Evolutionary conservation across 1,140 invertebrate species (phyloP).

Genomic region (Drosophila sechellia): DNA sequence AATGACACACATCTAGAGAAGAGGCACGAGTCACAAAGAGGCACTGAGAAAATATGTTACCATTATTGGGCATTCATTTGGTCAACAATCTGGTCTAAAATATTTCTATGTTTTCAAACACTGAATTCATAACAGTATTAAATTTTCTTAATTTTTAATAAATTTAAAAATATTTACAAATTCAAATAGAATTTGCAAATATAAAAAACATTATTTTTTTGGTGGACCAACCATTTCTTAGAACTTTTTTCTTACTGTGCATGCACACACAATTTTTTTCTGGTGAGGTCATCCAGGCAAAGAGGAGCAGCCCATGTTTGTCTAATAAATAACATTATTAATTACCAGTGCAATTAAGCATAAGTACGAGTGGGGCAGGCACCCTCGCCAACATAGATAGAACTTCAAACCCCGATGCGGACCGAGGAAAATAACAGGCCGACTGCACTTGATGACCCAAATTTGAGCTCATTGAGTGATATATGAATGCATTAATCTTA

Average conservation of each 20-base stretch:
- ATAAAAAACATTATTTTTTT: too few relatives aligned
- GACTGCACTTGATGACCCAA: constrained; percentile 77
- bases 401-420: constrained; percentile 6
- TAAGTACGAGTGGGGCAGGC: constrained; percentile 62
- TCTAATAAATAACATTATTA: constrained; percentile 84
- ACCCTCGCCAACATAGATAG: constrained; percentile 32
- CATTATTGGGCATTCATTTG: not conserved
- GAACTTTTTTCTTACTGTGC: constrained; percentile 20
- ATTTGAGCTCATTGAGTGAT: constrained; percentile 74
- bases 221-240: too few relatives aligned
- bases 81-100: not conserved
- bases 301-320: constrained; percentile 56
- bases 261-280: constrained; percentile 38
- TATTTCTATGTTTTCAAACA: not conserved
- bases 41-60: not conserved
- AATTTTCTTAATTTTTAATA: too few relatives aligned
- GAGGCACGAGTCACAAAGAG: constrained; percentile 47
- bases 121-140: too few relatives aligned
- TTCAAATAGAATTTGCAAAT: too few relatives aligned
- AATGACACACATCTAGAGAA: constrained; percentile 66
- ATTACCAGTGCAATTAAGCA: constrained; percentile 83
- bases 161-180: too few relatives aligned
- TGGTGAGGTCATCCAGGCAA: constrained; percentile 75
- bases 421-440: constrained; percentile 9
- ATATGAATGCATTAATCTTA: constrained; percentile 81